Evolutionary conservation across 2,113 vertebrate genomes (phyloP).

Genomic region (Aptenodytes forsteri): DNA sequence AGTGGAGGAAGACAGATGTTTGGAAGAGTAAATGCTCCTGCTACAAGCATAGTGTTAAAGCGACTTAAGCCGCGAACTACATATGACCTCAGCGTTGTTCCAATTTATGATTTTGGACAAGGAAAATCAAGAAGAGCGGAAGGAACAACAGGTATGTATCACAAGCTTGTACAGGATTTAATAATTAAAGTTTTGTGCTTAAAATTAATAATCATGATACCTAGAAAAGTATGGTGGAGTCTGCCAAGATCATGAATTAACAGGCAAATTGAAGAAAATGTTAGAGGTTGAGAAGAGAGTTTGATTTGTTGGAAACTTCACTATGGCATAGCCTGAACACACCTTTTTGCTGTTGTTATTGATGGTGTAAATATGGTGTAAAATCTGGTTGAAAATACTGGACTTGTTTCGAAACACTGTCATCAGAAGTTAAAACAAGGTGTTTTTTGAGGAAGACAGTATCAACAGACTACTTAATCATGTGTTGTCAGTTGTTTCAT

Average conservation of each 20-base stretch:
- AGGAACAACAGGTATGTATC: constrained; percentile 91
- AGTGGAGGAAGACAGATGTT: constrained; percentile 80
- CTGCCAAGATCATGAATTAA: neutral
- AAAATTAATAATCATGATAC: neutral
- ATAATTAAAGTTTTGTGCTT: neutral
- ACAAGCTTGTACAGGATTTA: neutral
- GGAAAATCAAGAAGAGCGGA: constrained; percentile 95
- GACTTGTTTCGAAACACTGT: neutral
- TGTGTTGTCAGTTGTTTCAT: neutral
- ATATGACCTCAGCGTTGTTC: constrained; percentile 86
- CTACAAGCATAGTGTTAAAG: constrained; percentile 82
- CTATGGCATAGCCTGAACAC: neutral
- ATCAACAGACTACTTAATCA: neutral
- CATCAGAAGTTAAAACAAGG: neutral
- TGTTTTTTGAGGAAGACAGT: neutral
- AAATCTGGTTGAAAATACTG: neutral
- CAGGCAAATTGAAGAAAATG: neutral
- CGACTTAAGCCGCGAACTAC: constrained; percentile 85
- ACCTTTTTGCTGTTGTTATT: neutral
- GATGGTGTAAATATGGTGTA: neutral
- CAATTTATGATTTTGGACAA: constrained; percentile 88
- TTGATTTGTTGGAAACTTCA: neutral
- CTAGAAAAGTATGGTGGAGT: neutral
- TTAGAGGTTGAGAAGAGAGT: neutral
- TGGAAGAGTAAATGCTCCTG: constrained; percentile 76